Conservation (phyloP, 1,140 invertebrate species). For the Psix sp. region DNA sequence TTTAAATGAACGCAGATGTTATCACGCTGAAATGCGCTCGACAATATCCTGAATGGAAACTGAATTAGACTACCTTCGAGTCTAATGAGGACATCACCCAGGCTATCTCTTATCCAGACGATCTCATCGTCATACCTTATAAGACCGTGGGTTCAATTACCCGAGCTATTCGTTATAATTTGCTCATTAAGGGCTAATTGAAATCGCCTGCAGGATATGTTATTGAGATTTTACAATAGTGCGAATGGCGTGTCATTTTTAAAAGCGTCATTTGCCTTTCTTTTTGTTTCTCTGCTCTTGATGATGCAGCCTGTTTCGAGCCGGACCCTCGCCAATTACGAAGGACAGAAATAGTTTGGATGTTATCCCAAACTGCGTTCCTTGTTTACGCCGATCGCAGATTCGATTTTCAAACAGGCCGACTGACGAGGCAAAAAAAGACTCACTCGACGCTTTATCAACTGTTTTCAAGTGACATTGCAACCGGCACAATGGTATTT, state of each 20-base stretch:
- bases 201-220: conserved; percentile 30
- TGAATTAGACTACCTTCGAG: conserved; percentile 39
- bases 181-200: conserved; percentile 55
- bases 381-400: neutral
- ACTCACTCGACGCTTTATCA: conserved; percentile 3
- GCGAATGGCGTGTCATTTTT: conserved; percentile 37
- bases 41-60: conserved; percentile 47
- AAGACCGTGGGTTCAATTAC: conserved; percentile 46
- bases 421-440: conserved; percentile 2
- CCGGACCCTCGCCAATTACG: conserved; percentile 13
- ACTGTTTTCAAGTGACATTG: conserved; percentile 19
- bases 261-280: conserved; percentile 13
- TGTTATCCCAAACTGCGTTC: conserved; percentile 22
- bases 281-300: conserved; percentile 1
- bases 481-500: conserved; percentile 23
- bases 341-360: conserved; percentile 32
- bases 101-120: conserved; percentile 45
- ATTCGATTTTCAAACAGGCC: conserved; percentile 14
- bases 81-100: conserved; percentile 51
- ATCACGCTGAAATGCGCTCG: conserved; percentile 28
- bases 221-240: conserved; percentile 49
- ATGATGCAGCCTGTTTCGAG: conserved; percentile 1
- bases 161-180: conserved; percentile 48
- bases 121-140: conserved; percentile 52
- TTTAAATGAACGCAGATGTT: conserved; percentile 38